Evolutionary conservation across 2,113 vertebrate species (phyloP), one percentile per base, ranked within the genome.

Genomic region (Eptatretus burgeri): DNA sequence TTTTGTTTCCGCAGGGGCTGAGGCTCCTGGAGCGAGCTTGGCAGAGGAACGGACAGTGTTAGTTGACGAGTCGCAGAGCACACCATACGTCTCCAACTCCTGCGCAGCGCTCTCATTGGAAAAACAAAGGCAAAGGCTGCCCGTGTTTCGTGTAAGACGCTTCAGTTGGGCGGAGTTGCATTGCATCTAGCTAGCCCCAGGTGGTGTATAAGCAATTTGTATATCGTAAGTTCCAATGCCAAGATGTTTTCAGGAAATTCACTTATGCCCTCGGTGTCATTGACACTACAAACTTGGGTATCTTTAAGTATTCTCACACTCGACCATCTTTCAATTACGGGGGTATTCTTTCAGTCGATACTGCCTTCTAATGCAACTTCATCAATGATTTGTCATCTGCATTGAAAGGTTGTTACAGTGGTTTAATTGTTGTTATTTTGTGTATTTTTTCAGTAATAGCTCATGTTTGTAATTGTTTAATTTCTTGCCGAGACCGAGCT

Each of bases 91-190:
- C 72, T 91, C 80, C 71, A 98, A 98, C 67, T 85, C 86, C 8
- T 77, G 84, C 67, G 79, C 80, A 7, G 76, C 89, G 13, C 80
- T 98, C 64, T 96, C 89, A 19, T 81, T 98, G 65, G 89, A 96
- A 68, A 91, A 93, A 49, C 91, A 98, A 67, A 78, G 91, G 53
- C 91, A 98, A 79, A 93, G 85, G 65, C 78, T 96, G 51, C 89
- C 91, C 0, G 82, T 96, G 65, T 98, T 98, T 72, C 88, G 88
- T 86, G 89, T 98, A 77, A 2, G 14, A 5, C 8, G n/a, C 5
- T n/a, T 18, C 51, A 50, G 19, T 27, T 60, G 53, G 13, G 50
- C 64, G 49, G 64, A 52, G 52, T 51, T 41, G 13, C 64, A 19
- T 56, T n/a, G n/a, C n/a, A n/a, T n/a, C n/a, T n/a, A n/a, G n/a